Base-by-base conservation (phyloP, 2,888 invertebrate species). In the Acanthococcus lagerstroemiae region DNA sequence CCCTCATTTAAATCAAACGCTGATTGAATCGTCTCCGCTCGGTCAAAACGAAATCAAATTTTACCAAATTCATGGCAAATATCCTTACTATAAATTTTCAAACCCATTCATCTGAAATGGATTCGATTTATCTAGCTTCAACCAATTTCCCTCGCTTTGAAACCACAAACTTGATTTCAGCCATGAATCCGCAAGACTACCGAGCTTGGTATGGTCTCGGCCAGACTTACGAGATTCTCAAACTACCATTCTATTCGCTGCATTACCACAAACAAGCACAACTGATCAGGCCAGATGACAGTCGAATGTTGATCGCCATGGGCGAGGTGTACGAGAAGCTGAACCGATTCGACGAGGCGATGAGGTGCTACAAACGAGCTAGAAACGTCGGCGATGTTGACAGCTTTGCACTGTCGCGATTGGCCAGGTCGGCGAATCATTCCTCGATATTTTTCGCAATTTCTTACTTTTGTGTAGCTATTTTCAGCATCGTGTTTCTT, bases 181-280 rank as follows among this genome's bases (percentile, higher is more conserved):
- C 95, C 79, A 90, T 95, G 1, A 95, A 97, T 76, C 83, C 88
- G 73, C 82, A 90, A 70, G 96, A 97, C 76, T 96, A 94, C 75
- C 83, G 97, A 70, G 97, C 96, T 1, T 99, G 97, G 97, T 99
- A 99, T 77, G 97, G 97, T 9, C 81, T 99, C 30, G 99, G 99
- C 0, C 97, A 99, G 78, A 92, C 96, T 0, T 99, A 99, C 74
- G 99, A 99, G 79, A 95, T 99, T 71, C 78, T 99, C 55, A 95
- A 96, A 77, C 88, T 97, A 85, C 90, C 92, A 55, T 89, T 88
- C 71, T 97, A 95, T 75, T 92, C 93, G 72, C 82, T 97, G 69
- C 93, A 95, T 77, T 99, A 99, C 77, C 99, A 97, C 75, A 92
- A 95, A 75, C 87, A 90, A 76, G 92, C 92, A 0, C 91, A 92